phyloP scores from a whole-genome alignment of 2,797 vertebrate genomes.

The Tenualosa ilisha region DNA sequence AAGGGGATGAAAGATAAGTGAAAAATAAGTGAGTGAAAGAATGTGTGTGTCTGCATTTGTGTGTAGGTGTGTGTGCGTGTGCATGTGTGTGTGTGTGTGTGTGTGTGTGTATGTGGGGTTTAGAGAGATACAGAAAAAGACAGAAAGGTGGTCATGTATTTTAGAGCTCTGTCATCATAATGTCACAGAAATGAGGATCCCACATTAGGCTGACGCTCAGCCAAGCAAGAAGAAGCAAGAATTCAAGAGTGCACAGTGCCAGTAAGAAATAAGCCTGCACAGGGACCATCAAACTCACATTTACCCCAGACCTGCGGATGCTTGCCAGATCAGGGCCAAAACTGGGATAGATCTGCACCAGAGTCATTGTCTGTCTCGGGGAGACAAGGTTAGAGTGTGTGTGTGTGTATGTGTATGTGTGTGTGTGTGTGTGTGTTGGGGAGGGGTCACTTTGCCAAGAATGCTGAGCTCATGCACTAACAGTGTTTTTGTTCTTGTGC shows the following conservation, averaged over 20 bases:
- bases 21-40: constrained; percentile 5
- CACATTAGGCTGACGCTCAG: constrained; percentile 30
- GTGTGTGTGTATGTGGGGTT: background rate
- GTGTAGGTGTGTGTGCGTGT: too few species aligned
- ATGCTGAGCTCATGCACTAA: background rate
- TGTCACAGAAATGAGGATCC: constrained; percentile 32
- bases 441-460: background rate
- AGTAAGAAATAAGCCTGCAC: constrained; percentile 19
- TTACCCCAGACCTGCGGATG: background rate
- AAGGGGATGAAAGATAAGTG: background rate
- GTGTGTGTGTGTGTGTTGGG: too few species aligned
- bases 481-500: background rate
- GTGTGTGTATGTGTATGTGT: too few species aligned
- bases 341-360: background rate
- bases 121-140: background rate
- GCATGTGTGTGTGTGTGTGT: too few species aligned
- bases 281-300: background rate
- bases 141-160: constrained; percentile 28
- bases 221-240: background rate
- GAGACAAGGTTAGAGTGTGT: background rate
- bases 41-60: too few species aligned
- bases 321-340: background rate
- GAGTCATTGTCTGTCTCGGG: background rate
- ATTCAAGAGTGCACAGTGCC: background rate
- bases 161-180: constrained; percentile 39